Evolutionary conservation across 2,888 invertebrate species (phyloP).

Genomic region (Parnassius glacialis): DNA sequence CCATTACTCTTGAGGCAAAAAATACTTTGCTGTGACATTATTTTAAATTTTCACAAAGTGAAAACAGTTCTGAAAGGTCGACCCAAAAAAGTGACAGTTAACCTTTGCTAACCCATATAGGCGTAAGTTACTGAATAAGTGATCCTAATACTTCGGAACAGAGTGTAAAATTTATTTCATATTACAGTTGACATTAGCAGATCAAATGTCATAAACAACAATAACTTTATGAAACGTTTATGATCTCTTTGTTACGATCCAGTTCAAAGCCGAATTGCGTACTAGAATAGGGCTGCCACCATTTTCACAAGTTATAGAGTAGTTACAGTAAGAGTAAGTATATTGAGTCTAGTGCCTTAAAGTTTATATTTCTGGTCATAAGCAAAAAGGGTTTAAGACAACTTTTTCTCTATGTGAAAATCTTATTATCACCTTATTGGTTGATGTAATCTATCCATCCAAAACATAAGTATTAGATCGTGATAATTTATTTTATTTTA

Average conservation of each 20-base stretch:
- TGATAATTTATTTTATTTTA: too few relatives aligned
- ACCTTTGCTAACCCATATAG: constrained; percentile 14
- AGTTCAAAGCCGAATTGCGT: constrained; percentile 37
- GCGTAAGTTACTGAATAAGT: background rate
- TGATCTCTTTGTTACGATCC: constrained; percentile 32
- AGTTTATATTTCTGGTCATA: too few relatives aligned
- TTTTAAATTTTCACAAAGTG: constrained; percentile 31
- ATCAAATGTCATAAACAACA: constrained; percentile 23
- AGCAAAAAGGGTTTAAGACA: too few relatives aligned
- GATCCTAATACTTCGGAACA: background rate
- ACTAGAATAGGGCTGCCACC: background rate
- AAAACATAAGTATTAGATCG: too few relatives aligned
- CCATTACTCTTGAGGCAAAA: background rate
- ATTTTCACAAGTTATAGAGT: too few relatives aligned
- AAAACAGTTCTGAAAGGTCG: constrained; percentile 36
- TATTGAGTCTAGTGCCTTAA: too few relatives aligned
- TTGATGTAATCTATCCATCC: too few relatives aligned
- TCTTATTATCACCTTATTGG: too few relatives aligned
- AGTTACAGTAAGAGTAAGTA: too few relatives aligned
- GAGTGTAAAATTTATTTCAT: background rate
- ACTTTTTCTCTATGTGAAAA: too few relatives aligned
- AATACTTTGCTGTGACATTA: constrained; percentile 12
- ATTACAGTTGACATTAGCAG: constrained; percentile 2
- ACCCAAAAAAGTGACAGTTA: constrained; percentile 20
- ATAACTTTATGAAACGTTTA: constrained; percentile 28